Base-by-base conservation (phyloP, 2,888 invertebrate genomes). In the Dicyrtomina minuta region DNA sequence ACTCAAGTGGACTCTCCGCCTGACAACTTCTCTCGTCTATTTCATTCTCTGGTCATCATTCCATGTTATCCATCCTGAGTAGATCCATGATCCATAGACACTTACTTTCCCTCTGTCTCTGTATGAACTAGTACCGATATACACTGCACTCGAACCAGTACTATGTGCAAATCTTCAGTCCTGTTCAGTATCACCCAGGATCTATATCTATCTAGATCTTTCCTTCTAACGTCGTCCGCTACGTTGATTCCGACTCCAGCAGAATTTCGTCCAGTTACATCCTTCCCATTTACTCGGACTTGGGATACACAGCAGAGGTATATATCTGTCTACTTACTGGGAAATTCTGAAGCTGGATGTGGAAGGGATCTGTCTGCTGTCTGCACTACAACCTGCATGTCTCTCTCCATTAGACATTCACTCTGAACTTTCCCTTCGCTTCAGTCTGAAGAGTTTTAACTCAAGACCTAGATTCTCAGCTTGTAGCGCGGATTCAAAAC, bases 361-460 rank as follows among this genome's bases (percentile, higher is more conserved):
- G 33, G 33, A 33, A 33, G 33, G 8, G 33, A 33, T 33, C 33
- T 33, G 33, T 33, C 8, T 33, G 33, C 33, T 33, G 33, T 33
- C 33, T 33, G 33, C 33, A 33, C 39, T 39, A 22, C 33, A 41
- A 58, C 39, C 17, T 58, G 20, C 17, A 12, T 58, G 17, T 41
- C 39, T 58, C n/a, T 58, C 58, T 58, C 39, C 39, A 58, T 58
- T 58, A 58, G 58, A 58, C 58, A 58, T 58, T 58, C 58, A 58
- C n/a, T 17, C 58, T 58, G 12, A 58, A 39, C 27, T 22, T 56
- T 26, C 12, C 33, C 24, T 15, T 22, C 15, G 3, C 55, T 55
- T 17, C 56, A 12, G 27, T 15, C 41, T 15, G 3, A 12, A 46
- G 46, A 46, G 46, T 46, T 46, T 17, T 46, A 46, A n/a, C 46